Evolutionary conservation across 2,888 invertebrate genomes (phyloP).

Genomic region (Scaptodrosophila latifasciaeformis): DNA sequence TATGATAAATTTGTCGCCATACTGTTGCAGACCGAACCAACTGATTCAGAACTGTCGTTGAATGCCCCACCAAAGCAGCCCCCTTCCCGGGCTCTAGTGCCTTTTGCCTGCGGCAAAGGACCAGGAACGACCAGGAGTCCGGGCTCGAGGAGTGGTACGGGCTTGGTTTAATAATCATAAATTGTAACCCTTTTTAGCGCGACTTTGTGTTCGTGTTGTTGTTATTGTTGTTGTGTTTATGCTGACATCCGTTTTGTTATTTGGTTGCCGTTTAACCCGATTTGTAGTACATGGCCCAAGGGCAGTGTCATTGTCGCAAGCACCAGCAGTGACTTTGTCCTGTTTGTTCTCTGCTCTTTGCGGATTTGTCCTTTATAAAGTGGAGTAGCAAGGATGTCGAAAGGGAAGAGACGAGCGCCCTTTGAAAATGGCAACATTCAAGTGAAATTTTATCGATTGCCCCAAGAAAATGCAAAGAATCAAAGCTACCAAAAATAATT

Average conservation of each 20-base stretch:
- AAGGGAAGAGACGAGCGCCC: background rate
- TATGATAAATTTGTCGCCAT: constrained; percentile 3
- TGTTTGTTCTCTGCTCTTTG: too few species aligned
- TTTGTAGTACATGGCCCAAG: constrained; percentile 51
- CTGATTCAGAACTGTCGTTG: too few species aligned
- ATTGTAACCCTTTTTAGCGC: constrained; percentile 59
- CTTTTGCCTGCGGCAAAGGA: background rate
- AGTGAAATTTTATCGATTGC: too few species aligned
- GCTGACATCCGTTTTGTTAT: constrained; percentile 1
- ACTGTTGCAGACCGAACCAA: background rate
- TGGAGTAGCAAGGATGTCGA: constrained; percentile 11
- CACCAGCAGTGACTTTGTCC: background rate
- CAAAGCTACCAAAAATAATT: too few species aligned
- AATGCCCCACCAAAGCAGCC: background rate
- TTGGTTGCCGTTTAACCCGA: constrained; percentile 38
- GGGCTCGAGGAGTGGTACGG: constrained; percentile 7
- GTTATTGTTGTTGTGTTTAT: background rate
- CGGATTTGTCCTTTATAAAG: too few species aligned
- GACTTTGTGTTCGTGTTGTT: constrained; percentile 24
- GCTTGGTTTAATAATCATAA: constrained; percentile 64
- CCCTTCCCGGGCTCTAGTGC: too few species aligned
- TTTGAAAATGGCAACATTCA: too few species aligned
- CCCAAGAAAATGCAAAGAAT: too few species aligned
- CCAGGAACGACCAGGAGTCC: too few species aligned
- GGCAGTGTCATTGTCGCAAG: constrained; percentile 41